Evolutionary conservation across 2,797 vertebrate genomes (phyloP).

Genomic region (Sebastes reedi): DNA sequence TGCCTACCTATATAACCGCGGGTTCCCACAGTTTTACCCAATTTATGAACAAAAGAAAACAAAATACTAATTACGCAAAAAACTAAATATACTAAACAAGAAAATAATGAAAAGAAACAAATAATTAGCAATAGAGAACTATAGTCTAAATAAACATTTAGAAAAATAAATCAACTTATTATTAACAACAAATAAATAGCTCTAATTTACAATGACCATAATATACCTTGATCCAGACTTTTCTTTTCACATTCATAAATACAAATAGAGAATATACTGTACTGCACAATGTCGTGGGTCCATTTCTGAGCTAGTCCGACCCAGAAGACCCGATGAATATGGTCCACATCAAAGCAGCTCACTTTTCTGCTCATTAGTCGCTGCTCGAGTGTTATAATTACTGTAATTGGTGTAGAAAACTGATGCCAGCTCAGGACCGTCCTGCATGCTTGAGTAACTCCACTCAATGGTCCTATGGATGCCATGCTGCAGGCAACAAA

Average conservation of each 20-base stretch:
- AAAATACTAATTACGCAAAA: no score
- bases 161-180: no score
- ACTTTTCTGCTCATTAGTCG: conserved; percentile 43
- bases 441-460: conserved; percentile 59
- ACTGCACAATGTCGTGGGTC: background rate
- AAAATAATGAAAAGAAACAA: no score
- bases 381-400: conserved; percentile 44
- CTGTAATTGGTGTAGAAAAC: conserved; percentile 56
- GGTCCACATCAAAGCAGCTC: background rate
- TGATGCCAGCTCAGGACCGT: conserved; percentile 42
- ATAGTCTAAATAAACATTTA: no score
- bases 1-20: no score
- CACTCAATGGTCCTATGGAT: conserved; percentile 45
- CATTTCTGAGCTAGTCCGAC: background rate
- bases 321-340: background rate
- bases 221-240: background rate
- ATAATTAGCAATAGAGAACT: no score
- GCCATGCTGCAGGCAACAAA: conserved; percentile 48
- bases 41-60: no score
- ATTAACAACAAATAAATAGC: no score
- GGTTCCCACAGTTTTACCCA: no score
- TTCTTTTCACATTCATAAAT: background rate
- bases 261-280: background rate
- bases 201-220: background rate
- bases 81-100: no score